These are phyloP conservation scores for Poecilia gillii DNA, from an alignment of 2,797 vertebrate species.

Conservation along the genomic window DNA sequence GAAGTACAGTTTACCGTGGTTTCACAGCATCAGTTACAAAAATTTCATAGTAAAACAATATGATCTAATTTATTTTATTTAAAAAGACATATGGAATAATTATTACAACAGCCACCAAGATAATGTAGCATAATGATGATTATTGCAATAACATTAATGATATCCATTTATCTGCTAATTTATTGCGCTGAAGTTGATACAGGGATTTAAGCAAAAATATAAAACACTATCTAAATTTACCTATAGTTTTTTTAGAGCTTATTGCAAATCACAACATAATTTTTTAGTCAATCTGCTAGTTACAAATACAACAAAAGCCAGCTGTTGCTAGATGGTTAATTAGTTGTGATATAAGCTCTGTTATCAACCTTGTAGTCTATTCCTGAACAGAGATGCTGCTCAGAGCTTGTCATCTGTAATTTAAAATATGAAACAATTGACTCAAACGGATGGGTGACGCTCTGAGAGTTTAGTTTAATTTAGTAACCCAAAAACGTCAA, in stretches of 20 bases:
- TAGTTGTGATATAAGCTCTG: not conserved
- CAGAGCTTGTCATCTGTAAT: not conserved
- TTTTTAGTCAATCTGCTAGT: not conserved
- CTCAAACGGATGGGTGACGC: not conserved
- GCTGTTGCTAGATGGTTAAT: not conserved
- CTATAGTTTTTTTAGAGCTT: not conserved
- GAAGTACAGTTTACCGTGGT: not conserved
- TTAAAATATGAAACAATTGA: not conserved
- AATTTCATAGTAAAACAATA: not conserved
- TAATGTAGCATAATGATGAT: not conserved
- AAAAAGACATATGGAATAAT: not conserved
- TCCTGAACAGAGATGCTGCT: not conserved
- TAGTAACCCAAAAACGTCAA: slow-evolving; percentile 53
- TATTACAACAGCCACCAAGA: not conserved
- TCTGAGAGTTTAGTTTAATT: not conserved
- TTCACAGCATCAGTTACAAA: not conserved
- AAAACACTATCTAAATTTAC: not conserved
- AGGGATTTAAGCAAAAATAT: not conserved
- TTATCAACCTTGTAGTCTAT: not conserved
- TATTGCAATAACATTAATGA: not conserved
- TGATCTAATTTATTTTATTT: not conserved
- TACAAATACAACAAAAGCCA: not conserved
- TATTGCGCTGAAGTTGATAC: not conserved
- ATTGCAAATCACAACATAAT: not conserved
- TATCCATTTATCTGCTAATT: not conserved